phyloP scores from a whole-genome alignment of 2,113 vertebrate species.

The Saimiri boliviensis region DNA sequence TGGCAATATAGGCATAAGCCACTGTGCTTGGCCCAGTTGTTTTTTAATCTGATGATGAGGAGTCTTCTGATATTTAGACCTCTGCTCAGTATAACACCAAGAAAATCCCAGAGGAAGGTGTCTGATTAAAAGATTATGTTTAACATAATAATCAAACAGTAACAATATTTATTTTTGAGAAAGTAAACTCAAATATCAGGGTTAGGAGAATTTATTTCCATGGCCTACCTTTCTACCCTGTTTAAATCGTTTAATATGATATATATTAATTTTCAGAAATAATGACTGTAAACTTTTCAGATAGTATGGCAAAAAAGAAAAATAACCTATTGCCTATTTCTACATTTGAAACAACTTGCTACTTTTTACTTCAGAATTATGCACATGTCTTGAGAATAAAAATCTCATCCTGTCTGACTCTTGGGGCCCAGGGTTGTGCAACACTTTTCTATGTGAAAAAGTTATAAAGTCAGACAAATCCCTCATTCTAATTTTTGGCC shows the following conservation, averaged over 20 bases:
- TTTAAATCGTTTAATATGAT: neutral
- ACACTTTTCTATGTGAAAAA: neutral
- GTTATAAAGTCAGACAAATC: neutral
- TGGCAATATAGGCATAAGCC: too few relatives aligned
- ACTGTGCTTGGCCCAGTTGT: too few relatives aligned
- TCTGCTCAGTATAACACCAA: neutral
- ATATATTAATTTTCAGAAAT: neutral
- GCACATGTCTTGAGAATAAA: neutral
- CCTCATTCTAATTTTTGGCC: neutral
- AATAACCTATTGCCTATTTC: neutral
- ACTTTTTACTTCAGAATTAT: neutral
- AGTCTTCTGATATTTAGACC: neutral
- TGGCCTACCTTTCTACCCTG: neutral
- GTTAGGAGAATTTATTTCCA: neutral
- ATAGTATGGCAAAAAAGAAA: neutral
- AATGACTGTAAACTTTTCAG: neutral
- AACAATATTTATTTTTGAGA: neutral
- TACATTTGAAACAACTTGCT: neutral
- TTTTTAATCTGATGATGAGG: neutral
- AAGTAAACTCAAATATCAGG: neutral
- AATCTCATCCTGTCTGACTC: neutral
- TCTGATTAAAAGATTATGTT: neutral
- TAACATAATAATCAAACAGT: neutral
- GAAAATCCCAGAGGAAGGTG: neutral
- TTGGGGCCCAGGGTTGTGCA: neutral